These are phyloP conservation scores for Menidia beryllina DNA, from an alignment of 2,113 vertebrate species.

Conservation along the genomic window DNA sequence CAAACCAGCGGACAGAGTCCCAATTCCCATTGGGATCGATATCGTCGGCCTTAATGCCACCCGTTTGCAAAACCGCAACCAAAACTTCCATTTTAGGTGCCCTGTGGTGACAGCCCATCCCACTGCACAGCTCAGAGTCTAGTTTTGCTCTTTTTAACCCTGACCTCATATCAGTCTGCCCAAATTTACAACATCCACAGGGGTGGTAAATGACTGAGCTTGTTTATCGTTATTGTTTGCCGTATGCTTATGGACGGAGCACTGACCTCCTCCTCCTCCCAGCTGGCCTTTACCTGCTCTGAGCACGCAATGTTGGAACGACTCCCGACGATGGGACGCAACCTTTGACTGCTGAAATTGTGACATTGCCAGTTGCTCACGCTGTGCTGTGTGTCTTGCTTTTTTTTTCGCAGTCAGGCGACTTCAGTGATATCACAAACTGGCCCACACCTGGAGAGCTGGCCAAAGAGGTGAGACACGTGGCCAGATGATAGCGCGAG, in stretches of 20 bases:
- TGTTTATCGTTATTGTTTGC: constrained; percentile 56
- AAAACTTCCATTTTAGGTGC: neutral
- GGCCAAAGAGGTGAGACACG: constrained; percentile 86
- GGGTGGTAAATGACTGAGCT: neutral
- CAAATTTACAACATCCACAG: constrained; percentile 14
- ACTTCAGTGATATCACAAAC: constrained; percentile 93
- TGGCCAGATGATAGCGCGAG: no score
- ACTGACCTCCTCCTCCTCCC: constrained; percentile 46
- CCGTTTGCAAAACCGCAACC: no score
- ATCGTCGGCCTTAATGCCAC: neutral
- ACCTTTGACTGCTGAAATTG: neutral
- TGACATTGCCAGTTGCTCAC: no score
- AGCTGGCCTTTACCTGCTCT: constrained; percentile 8
- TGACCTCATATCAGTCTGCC: constrained; percentile 52
- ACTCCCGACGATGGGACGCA: neutral
- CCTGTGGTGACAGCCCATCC: neutral
- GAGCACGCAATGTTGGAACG: neutral
- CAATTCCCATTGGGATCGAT: no score
- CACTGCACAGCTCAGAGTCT: neutral
- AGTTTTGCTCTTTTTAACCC: constrained; percentile 20
- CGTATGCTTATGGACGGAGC: constrained; percentile 31
- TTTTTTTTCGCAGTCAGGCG: constrained; percentile 81
- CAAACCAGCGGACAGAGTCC: no score
- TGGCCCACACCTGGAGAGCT: constrained; percentile 97
- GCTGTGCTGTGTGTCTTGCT: neutral